A percentile compares a stretch with the other conserved stretches of the same genome.
These are phyloP conservation scores for Pardosa pseudoannulata DNA, from an alignment of 2,888 invertebrate species.

Conservation along the genomic window DNA sequence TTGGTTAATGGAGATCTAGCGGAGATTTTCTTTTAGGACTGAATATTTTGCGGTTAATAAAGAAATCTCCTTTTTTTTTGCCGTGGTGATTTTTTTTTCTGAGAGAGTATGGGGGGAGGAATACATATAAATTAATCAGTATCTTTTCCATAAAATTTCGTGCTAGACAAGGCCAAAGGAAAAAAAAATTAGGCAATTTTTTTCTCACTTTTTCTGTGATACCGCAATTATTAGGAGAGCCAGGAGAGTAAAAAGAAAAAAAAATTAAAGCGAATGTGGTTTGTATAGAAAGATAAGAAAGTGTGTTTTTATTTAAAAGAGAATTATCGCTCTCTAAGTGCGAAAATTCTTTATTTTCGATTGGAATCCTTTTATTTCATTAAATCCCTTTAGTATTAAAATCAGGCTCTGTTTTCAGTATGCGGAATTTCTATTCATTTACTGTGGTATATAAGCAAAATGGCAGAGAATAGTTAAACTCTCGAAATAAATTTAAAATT, in stretches of 20 bases:
- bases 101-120: too few relatives aligned
- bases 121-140: slow-evolving; percentile 3
- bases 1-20: background rate
- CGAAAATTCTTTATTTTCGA: too few relatives aligned
- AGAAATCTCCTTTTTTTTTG: background rate
- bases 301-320: too few relatives aligned
- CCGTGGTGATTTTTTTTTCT: background rate
- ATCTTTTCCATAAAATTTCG: background rate
- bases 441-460: too few relatives aligned
- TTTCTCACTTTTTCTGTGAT: background rate
- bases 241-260: background rate
- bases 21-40: background rate
- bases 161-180: background rate
- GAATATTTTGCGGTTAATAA: background rate
- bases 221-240: background rate
- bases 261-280: background rate
- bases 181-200: background rate
- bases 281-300: background rate
- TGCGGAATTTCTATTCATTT: too few relatives aligned
- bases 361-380: too few relatives aligned
- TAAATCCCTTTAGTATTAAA: too few relatives aligned
- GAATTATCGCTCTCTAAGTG: too few relatives aligned
- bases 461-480: too few relatives aligned
- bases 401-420: too few relatives aligned
- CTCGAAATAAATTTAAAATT: too few relatives aligned